A percentile compares a stretch with the other conserved stretches of the same genome.
These are phyloP conservation scores for Acanthochromis polyacanthus DNA, from an alignment of 2,113 vertebrate species.

Conservation along the genomic window DNA sequence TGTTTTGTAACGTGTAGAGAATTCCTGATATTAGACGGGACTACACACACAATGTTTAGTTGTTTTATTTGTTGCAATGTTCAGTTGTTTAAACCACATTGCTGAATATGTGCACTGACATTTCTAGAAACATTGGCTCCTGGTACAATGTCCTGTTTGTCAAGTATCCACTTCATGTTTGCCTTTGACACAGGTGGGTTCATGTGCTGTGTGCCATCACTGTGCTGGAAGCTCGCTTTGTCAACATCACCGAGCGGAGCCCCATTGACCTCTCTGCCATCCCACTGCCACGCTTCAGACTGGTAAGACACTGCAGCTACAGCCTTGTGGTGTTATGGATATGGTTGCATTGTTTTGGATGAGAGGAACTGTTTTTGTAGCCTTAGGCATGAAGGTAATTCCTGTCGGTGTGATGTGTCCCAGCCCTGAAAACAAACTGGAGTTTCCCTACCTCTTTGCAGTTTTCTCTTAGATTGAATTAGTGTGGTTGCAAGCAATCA, in stretches of 20 bases:
- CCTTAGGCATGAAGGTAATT: not conserved
- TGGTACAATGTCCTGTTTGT: slow-evolving; percentile 39
- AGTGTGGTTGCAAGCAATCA: not conserved
- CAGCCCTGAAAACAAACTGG: too few species aligned
- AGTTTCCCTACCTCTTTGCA: not conserved
- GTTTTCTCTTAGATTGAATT: not conserved
- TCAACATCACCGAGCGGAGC: slow-evolving; percentile 92
- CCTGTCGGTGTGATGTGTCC: too few species aligned
- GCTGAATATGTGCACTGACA: not conserved
- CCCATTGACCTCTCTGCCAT: slow-evolving; percentile 96
- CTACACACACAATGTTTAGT: too few species aligned
- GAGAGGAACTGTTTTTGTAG: not conserved
- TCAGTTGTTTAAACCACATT: not conserved
- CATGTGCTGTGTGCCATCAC: slow-evolving; percentile 97
- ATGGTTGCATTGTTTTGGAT: not conserved
- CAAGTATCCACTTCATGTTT: slow-evolving; percentile 38
- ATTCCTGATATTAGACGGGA: not conserved
- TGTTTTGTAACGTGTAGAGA: not conserved
- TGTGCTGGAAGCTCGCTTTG: slow-evolving; percentile 95
- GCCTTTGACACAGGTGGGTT: slow-evolving; percentile 90
- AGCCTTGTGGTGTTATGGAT: not conserved
- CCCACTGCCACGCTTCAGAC: slow-evolving; percentile 92
- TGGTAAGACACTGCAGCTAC: slow-evolving; percentile 82
- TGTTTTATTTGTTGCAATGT: not conserved
- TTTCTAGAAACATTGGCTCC: not conserved